Evolutionary conservation across 2,797 vertebrate species (phyloP).

Genomic region (Danio jaintianensis): DNA sequence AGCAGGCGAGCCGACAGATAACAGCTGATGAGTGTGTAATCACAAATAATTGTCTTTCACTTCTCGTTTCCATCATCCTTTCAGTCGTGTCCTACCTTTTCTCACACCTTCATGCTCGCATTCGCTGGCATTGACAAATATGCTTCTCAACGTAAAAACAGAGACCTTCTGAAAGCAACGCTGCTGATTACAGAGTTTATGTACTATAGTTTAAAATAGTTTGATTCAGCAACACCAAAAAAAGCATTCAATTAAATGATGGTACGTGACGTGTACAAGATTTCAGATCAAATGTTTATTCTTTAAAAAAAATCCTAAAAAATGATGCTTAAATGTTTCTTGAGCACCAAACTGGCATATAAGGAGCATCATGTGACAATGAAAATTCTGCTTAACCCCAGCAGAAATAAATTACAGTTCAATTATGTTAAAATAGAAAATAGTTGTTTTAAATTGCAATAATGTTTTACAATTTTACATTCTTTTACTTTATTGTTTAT

Average conservation of each 20-base stretch:
- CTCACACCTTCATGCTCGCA: constrained; percentile 52
- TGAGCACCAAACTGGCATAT: background rate
- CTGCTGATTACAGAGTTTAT: background rate
- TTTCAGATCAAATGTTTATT: background rate
- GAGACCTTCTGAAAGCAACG: background rate
- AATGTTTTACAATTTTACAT: background rate
- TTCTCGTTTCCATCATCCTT: constrained; percentile 98
- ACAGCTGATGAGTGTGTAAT: constrained; percentile 99
- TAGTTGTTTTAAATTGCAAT: background rate
- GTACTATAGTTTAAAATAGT: background rate
- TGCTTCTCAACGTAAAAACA: background rate
- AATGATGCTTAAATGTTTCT: background rate
- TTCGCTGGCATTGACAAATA: background rate
- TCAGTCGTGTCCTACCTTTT: constrained; percentile 66
- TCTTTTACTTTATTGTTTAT: background rate
- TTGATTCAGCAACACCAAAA: background rate
- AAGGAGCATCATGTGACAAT: background rate
- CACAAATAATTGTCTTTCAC: constrained; percentile 99
- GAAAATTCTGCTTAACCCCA: background rate
- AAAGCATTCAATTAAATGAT: background rate
- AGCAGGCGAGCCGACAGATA: constrained; percentile 88
- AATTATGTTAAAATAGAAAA: background rate
- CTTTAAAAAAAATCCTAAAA: background rate
- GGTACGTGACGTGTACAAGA: background rate
- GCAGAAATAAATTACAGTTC: background rate